A percentile compares a stretch with the other conserved stretches of the same genome.
phyloP scores from a whole-genome alignment of 2,113 vertebrate genomes.

The Globicephala melas region DNA sequence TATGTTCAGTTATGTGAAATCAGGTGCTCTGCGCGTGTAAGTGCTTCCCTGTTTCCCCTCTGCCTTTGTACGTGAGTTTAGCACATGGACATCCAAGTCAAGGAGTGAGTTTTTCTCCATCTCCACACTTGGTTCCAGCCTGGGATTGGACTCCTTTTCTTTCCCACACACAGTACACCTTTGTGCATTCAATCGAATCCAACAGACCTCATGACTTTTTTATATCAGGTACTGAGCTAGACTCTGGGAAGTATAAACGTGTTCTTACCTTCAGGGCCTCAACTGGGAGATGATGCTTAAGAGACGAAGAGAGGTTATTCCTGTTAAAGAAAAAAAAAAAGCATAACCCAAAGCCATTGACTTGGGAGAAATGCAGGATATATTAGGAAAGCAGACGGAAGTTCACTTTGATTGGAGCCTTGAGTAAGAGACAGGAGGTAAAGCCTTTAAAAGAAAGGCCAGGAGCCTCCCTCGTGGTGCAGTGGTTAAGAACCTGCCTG shows the following conservation, averaged over 20 bases:
- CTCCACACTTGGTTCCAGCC: neutral
- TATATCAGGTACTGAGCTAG: neutral
- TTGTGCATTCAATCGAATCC: no score
- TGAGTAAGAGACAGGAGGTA: neutral
- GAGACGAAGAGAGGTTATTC: neutral
- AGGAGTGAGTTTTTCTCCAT: neutral
- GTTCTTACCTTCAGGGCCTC: neutral
- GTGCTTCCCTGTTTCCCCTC: neutral
- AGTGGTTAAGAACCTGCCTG: no score
- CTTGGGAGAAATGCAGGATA: neutral
- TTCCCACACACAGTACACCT: neutral
- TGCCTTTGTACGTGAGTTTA: fast-evolving
- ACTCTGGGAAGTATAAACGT: neutral
- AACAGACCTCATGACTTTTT: neutral
- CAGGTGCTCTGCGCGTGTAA: no score
- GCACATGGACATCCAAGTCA: neutral
- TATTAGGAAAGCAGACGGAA: neutral
- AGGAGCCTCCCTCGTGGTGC: no score
- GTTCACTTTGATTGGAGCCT: neutral
- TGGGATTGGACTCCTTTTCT: neutral
- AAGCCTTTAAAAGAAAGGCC: no score
- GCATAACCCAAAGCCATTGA: neutral
- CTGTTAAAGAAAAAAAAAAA: no score
- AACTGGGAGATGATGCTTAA: neutral
- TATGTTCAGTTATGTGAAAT: fast-evolving